These are phyloP conservation scores for Polypterus senegalus DNA, from an alignment of 2,113 vertebrate genomes.

Conservation along the genomic window DNA sequence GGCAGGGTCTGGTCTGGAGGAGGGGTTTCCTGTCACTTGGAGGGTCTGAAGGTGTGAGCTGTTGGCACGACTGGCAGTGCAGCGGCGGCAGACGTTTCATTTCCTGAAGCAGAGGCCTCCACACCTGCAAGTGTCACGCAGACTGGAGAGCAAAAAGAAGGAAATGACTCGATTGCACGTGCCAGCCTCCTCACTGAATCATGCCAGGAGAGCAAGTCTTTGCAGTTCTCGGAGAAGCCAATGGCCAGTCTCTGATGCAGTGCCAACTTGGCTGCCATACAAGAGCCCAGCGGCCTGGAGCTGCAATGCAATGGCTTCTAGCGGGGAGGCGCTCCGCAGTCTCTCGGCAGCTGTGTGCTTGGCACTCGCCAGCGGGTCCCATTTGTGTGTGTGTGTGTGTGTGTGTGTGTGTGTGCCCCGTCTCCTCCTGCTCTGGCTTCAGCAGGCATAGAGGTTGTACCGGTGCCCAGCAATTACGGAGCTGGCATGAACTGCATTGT, in stretches of 20 bases:
- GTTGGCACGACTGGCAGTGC: too few species aligned
- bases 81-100: too few species aligned
- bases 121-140: too few species aligned
- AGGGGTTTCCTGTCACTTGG: too few species aligned
- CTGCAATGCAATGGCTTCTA: constrained; percentile 62
- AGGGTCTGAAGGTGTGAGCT: too few species aligned
- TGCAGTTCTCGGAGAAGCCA: constrained; percentile 48
- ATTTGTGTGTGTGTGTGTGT: constrained; percentile 31
- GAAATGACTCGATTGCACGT: neutral
- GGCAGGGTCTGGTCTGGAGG: too few species aligned
- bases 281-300: constrained; percentile 45
- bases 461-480: constrained; percentile 98
- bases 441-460: constrained; percentile 89
- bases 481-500: constrained; percentile 91
- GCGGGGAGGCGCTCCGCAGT: constrained; percentile 44
- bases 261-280: constrained; percentile 58
- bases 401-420: constrained; percentile 49
- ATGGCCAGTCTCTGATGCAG: constrained; percentile 55
- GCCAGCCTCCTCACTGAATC: constrained; percentile 7
- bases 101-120: too few species aligned
- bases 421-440: constrained; percentile 62
- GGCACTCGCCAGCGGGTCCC: constrained; percentile 68
- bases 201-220: constrained; percentile 36
- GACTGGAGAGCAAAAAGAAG: neutral
- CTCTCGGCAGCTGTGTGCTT: constrained; percentile 77